Conservation (phyloP, 2,888 invertebrate species). For the Netelia fuscicornis region DNA sequence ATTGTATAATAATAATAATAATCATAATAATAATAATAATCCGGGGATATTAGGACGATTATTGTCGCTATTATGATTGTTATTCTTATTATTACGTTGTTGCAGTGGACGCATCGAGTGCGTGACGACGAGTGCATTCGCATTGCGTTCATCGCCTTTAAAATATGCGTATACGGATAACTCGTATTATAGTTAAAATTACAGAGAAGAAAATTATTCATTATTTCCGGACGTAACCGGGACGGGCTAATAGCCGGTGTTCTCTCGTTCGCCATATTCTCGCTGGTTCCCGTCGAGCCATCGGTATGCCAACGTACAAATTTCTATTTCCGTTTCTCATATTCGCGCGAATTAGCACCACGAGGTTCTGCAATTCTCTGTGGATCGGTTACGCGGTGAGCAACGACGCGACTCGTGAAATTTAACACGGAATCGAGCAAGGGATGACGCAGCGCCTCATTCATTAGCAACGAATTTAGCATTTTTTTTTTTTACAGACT, state of each 20-base stretch:
- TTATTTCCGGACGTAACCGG: slow-evolving; percentile 58
- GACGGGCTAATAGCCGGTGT: slow-evolving; percentile 45
- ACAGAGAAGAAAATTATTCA: slow-evolving; percentile 61
- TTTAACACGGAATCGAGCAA: background rate
- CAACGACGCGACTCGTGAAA: background rate
- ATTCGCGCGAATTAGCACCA: background rate
- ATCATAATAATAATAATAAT: background rate
- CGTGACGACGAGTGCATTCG: slow-evolving; percentile 52
- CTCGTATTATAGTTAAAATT: slow-evolving; percentile 38
- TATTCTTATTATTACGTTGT: background rate
- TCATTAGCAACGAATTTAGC: no score
- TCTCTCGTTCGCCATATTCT: slow-evolving; percentile 21
- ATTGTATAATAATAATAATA: no score
- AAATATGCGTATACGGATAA: slow-evolving; percentile 19
- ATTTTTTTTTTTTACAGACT: no score
- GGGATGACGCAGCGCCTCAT: no score
- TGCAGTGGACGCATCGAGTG: slow-evolving; percentile 38
- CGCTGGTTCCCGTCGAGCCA: background rate
- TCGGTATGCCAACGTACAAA: slow-evolving; percentile 26
- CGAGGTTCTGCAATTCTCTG: slow-evolving; percentile 3
- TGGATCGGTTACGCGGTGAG: background rate
- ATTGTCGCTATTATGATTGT: background rate
- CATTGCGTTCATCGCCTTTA: slow-evolving; percentile 36
- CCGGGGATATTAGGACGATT: no score
- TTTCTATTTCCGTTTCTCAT: slow-evolving; percentile 52